phyloP scores from a whole-genome alignment of 2,888 invertebrate species.

The Epirrhoe tristata region DNA sequence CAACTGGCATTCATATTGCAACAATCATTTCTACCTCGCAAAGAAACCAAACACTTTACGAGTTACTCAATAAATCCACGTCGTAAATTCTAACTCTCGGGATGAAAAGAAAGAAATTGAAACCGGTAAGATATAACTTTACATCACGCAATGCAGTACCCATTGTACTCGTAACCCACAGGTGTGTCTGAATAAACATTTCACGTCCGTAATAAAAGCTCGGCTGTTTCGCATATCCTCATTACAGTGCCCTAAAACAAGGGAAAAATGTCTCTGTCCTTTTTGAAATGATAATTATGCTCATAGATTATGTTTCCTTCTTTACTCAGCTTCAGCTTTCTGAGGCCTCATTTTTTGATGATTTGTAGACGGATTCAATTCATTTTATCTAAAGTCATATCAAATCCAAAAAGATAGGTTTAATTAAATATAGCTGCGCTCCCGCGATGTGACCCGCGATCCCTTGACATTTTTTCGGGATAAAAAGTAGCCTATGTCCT shows the following conservation, averaged over 20 bases:
- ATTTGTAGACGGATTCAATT: no score
- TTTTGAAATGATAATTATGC: conserved; percentile 5
- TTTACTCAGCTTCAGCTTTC: no score
- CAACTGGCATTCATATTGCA: conserved; percentile 32
- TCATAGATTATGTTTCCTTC: no score
- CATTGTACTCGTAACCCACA: conserved; percentile 43
- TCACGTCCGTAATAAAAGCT: conserved; percentile 54
- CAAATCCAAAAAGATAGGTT: no score
- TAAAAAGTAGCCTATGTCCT: no score
- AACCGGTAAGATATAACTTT: conserved; percentile 30
- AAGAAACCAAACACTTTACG: conserved; percentile 36
- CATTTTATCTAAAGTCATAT: no score
- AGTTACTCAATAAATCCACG: conserved; percentile 36
- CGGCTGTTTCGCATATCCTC: conserved; percentile 34
- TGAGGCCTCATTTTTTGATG: no score
- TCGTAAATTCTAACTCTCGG: conserved; percentile 30
- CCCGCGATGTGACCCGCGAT: no score
- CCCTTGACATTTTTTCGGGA: no score
- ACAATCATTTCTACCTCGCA: conserved; percentile 34
- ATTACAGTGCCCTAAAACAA: conserved; percentile 35
- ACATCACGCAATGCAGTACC: conserved; percentile 55
- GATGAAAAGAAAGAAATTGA: conserved; percentile 38
- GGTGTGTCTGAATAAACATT: conserved; percentile 51
- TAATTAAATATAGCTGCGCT: no score
- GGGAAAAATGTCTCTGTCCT: conserved; percentile 5